A percentile compares a stretch with the other conserved stretches of the same genome.
Conservation (phyloP, 2,888 invertebrate genomes). For the Mesochorus sp. region DNA sequence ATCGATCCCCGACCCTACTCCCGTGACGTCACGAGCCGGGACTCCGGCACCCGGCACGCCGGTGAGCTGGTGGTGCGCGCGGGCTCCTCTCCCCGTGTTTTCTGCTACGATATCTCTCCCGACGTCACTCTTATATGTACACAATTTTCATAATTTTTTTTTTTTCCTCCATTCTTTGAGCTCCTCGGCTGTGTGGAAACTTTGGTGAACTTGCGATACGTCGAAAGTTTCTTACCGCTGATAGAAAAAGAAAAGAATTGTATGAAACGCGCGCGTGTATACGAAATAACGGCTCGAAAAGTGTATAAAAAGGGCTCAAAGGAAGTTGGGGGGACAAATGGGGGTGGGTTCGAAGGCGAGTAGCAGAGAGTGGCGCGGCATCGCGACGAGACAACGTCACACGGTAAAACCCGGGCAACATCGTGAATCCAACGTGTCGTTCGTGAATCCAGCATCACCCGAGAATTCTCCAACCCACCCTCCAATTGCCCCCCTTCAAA, state of each 20-base stretch:
- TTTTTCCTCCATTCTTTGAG: neutral
- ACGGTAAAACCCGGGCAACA: constrained; percentile 43
- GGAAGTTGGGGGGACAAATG: constrained; percentile 1
- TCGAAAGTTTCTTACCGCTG: neutral
- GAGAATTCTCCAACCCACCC: neutral
- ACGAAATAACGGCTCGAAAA: no score
- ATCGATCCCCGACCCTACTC: constrained; percentile 80
- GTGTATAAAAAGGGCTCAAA: constrained; percentile 28
- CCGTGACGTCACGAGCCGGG: constrained; percentile 79
- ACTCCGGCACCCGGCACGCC: constrained; percentile 70
- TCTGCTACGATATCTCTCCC: constrained; percentile 7
- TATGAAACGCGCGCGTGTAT: no score
- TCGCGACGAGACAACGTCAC: constrained; percentile 25
- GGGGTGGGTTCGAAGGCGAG: neutral
- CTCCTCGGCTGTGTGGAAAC: constrained; percentile 13
- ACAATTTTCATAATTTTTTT: neutral
- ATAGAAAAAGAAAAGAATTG: neutral
- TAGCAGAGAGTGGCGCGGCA: constrained; percentile 23
- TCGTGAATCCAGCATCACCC: constrained; percentile 15
- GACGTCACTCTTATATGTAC: constrained; percentile 6
- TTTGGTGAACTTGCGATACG: neutral
- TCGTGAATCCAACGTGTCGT: constrained; percentile 47
- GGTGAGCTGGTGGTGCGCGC: constrained; percentile 65
- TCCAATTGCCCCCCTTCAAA: neutral
- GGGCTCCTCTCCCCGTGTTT: constrained; percentile 47